Conservation (phyloP, 2,113 vertebrate genomes). For the Microcebus tavaratra region DNA sequence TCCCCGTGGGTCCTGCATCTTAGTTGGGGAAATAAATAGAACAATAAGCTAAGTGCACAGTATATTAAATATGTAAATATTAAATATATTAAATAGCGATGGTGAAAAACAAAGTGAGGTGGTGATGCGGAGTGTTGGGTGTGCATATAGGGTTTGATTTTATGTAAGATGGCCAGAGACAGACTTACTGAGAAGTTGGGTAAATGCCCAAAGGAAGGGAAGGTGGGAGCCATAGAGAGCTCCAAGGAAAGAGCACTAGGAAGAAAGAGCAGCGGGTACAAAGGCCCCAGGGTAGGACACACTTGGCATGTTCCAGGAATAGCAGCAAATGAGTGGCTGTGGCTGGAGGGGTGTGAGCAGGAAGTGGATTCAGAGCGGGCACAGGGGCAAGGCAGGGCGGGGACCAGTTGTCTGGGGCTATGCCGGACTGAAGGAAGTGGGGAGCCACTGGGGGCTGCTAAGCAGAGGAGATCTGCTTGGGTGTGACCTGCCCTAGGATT, state of each 20-base stretch:
- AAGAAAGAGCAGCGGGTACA: background rate
- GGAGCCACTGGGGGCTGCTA: background rate
- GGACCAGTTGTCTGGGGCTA: rapidly evolving
- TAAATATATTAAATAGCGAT: too few relatives aligned
- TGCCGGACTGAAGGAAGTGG: background rate
- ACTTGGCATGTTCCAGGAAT: background rate
- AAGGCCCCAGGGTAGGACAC: background rate
- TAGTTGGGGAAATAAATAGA: background rate
- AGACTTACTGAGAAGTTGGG: background rate
- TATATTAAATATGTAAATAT: background rate
- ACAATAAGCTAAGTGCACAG: background rate
- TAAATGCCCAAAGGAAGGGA: background rate
- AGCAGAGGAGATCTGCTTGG: background rate
- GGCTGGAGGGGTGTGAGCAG: background rate
- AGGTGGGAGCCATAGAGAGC: background rate
- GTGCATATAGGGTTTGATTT: background rate
- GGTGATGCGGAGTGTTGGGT: background rate
- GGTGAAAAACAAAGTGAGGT: background rate
- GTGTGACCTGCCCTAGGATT: background rate
- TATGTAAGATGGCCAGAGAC: background rate
- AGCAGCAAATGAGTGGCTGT: background rate
- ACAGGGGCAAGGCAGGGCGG: rapidly evolving
- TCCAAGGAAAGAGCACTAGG: background rate
- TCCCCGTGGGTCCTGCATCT: background rate
- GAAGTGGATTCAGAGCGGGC: background rate